Percentiles rank a stretch among this genome's conserved stretches.
Evolutionary conservation across 2,797 vertebrate species (phyloP).

Genomic region (Eospalax fontanierii): DNA sequence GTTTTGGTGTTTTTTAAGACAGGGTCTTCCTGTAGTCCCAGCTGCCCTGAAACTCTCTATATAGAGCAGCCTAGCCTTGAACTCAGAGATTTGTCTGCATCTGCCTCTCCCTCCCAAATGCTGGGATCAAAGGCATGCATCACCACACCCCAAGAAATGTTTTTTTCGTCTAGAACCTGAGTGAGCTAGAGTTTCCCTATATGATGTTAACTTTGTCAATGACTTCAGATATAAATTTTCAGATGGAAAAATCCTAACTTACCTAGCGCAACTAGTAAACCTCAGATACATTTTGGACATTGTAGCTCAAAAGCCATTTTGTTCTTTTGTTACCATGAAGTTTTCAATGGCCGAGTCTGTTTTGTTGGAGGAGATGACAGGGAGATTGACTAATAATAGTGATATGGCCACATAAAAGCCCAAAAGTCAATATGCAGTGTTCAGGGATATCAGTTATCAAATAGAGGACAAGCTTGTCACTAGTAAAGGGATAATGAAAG

Average conservation of each 20-base stretch:
- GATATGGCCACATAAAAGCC: background rate
- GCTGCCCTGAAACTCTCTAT: too few relatives aligned
- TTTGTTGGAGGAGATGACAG: background rate
- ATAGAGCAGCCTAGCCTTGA: too few relatives aligned
- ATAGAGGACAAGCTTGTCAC: background rate
- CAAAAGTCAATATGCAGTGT: too few relatives aligned
- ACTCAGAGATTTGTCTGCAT: too few relatives aligned
- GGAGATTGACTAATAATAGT: background rate
- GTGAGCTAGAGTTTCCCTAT: background rate
- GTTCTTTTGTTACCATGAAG: background rate
- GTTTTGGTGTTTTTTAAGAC: too few relatives aligned
- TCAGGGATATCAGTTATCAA: background rate
- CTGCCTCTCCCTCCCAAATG: too few relatives aligned
- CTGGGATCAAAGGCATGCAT: too few relatives aligned
- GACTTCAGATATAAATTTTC: background rate
- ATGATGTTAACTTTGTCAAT: background rate
- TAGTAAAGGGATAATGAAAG: background rate
- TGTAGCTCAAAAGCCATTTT: background rate
- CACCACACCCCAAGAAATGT: too few relatives aligned
- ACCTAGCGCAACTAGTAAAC: background rate
- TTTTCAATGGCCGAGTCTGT: background rate
- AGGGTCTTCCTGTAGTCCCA: too few relatives aligned
- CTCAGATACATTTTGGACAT: background rate
- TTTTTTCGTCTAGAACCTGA: background rate
- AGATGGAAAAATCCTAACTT: slow-evolving; percentile 12